Conservation (phyloP, 2,888 invertebrate species). For the Phorcus lineatus region DNA sequence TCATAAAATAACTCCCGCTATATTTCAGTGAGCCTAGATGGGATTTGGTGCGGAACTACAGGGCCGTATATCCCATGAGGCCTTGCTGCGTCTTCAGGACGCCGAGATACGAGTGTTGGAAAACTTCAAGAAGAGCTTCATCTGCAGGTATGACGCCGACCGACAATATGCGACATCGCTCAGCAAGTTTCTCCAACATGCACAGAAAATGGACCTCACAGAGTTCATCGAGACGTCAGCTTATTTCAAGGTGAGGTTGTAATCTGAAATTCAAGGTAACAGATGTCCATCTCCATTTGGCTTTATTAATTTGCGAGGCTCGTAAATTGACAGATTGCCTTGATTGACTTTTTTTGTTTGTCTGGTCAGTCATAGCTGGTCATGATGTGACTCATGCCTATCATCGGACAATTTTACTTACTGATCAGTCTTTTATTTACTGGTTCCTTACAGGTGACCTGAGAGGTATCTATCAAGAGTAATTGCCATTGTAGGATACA, state of each 20-base stretch:
- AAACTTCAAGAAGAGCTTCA: slow-evolving; percentile 90
- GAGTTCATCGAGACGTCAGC: slow-evolving; percentile 64
- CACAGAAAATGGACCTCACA: slow-evolving; percentile 63
- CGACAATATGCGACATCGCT: slow-evolving; percentile 92
- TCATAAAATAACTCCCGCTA: neutral
- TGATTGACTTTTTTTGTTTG: too few species aligned
- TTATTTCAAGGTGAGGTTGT: slow-evolving; percentile 61
- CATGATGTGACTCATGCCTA: too few species aligned
- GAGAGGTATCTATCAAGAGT: too few species aligned
- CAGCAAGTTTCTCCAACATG: slow-evolving; percentile 71
- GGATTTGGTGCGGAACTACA: slow-evolving; percentile 90
- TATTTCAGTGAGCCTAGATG: slow-evolving; percentile 60
- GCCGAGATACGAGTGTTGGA: slow-evolving; percentile 94
- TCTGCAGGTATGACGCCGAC: slow-evolving; percentile 92
- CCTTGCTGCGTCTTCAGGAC: slow-evolving; percentile 91
- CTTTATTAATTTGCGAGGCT: too few species aligned
- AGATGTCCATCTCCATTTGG: too few species aligned
- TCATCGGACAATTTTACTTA: too few species aligned
- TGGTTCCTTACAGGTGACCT: too few species aligned
- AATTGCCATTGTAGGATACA: too few species aligned
- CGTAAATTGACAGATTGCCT: too few species aligned
- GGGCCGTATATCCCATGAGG: slow-evolving; percentile 93
- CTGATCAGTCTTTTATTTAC: too few species aligned
- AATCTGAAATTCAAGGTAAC: too few species aligned
- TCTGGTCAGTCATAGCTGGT: too few species aligned